Base-by-base conservation (phyloP, 2,797 vertebrate genomes). In the Acanthurus leucopareius region DNA sequence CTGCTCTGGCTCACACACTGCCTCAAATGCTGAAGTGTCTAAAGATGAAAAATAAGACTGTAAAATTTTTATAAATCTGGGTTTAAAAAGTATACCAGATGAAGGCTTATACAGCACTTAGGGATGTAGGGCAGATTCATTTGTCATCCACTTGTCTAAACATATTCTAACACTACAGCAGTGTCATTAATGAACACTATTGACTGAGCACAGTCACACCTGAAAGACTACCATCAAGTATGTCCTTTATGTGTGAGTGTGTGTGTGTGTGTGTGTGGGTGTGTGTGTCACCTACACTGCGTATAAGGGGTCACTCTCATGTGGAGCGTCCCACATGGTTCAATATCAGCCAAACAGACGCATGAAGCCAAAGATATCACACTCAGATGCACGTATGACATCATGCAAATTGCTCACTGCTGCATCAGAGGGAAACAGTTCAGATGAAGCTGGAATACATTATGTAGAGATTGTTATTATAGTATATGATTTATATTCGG, bases 121-220 rank as follows among this genome's bases (percentile, higher is more conserved):
- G 68, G 25, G 63, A 83, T 86, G 63, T 59, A 45, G 82, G 73
- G 73, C 67, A 83, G 51, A 54, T 69, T 75, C 85, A 74, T 76
- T 82, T 77, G 74, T 79, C 61, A 2, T 52, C 40, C 54, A 8
- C 71, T 78, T 20, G 77, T 63, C 54, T 77, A 48, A 19, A 35
- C 59, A 73, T 81, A 76, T 54, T 59, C 61, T 62, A 73, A 70
- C 85, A 62, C 70, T 66, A 40, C 80, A 72, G 67, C 75, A 77
- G 69, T 67, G 83, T 76, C 85, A 75, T 64, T 87, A 91, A 90
- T 83, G 79, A 91, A 77, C 83, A 81, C 70, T 62, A 85, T 58
- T 80, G 86, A 91, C 90, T 86, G 61, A 69, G 83, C 80, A 74
- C 82, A 79, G 83, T 65, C 81, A 84, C 82, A 80, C 70, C 78